phyloP scores from a whole-genome alignment of 1,140 invertebrate genomes.

The Leptoteleia sp. region DNA sequence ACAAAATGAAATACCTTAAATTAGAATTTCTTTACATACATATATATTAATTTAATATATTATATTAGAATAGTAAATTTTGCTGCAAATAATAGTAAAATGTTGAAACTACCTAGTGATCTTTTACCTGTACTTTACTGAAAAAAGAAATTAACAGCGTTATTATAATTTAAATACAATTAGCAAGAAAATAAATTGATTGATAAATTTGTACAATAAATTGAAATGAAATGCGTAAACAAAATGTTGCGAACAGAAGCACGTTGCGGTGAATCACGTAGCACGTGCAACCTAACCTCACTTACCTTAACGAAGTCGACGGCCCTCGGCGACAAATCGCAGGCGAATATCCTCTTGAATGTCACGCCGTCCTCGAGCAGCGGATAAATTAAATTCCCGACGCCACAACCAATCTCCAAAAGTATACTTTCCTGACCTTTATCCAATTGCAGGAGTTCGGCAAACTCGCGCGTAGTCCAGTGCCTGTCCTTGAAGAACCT shows the following conservation, averaged over 20 bases:
- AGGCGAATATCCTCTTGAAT: slow-evolving; percentile 91
- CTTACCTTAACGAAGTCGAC: slow-evolving; percentile 91
- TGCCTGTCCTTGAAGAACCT: slow-evolving; percentile 98
- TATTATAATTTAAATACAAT: too few species aligned
- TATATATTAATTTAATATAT: too few species aligned
- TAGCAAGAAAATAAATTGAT: too few species aligned
- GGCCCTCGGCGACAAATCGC: slow-evolving; percentile 96
- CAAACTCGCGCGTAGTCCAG: slow-evolving; percentile 97
- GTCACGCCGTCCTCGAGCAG: slow-evolving; percentile 89
- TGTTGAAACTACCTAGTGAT: too few species aligned
- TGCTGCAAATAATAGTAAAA: too few species aligned
- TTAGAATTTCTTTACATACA: too few species aligned
- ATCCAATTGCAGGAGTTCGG: slow-evolving; percentile 85
- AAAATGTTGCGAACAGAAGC: slow-evolving; percentile 2
- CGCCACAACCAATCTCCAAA: slow-evolving; percentile 97
- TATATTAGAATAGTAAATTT: too few species aligned
- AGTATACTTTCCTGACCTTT: slow-evolving; percentile 79
- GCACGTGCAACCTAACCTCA: slow-evolving; percentile 61
- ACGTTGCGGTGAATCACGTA: neutral
- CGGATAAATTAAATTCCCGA: slow-evolving; percentile 98
- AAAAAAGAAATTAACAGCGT: too few species aligned
- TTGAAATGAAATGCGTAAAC: neutral
- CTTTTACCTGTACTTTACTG: too few species aligned
- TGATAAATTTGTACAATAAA: too few species aligned
- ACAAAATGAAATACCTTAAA: too few species aligned